Evolutionary conservation across 2,797 vertebrate genomes (phyloP), one percentile per base, ranked within the genome.

Genomic region (Poeciliopsis gracilis): DNA sequence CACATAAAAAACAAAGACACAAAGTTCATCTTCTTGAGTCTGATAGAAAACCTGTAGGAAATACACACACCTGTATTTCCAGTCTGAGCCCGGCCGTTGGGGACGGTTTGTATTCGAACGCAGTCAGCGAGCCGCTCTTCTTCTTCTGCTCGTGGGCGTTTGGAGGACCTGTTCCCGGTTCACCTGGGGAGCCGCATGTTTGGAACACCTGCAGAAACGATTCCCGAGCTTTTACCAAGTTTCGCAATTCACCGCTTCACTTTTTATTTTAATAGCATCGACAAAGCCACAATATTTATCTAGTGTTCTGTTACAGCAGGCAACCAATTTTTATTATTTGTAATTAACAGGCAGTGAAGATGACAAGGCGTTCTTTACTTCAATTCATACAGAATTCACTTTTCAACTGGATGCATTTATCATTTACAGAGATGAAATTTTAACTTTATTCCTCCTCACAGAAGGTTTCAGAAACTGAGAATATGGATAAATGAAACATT

Each of bases 131-230:
- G 82, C 96, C 92, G 18, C 94, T 95, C 28, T 94, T 92, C 57
- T 83, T 95, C 86, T 10, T 96, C 87, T 90, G 94, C 77, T 97
- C 97, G 41, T 96, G 96, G 0, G 84, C 49, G 5, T 82, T 77
- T 0, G 97, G 88, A 76, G 92, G 88, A 90, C 95, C 96, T 15
- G 95, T 95, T 73, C 91, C 96, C 61, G 94, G 89, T 91, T 96
- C 95, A 85, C 95, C 96, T 81, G 96, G 97, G 87, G 90, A 93
- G 82, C 97, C 97, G 70, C 97, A 98, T 2, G 93, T 96, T 90
- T 97, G 97, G 84, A 97, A 96, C 84, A 97, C 96, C 97, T 98
- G 77, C 12, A 69, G 4, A 66, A 25, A 45, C 41, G 9, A 70
- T 45, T 12, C 25, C 0, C 25, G 43, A 23, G 18, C 11, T 73